A percentile compares a stretch with the other conserved stretches of the same genome.
These are phyloP conservation scores for Mechanitis messenoides DNA, from an alignment of 2,888 invertebrate species.

Conservation along the genomic window DNA sequence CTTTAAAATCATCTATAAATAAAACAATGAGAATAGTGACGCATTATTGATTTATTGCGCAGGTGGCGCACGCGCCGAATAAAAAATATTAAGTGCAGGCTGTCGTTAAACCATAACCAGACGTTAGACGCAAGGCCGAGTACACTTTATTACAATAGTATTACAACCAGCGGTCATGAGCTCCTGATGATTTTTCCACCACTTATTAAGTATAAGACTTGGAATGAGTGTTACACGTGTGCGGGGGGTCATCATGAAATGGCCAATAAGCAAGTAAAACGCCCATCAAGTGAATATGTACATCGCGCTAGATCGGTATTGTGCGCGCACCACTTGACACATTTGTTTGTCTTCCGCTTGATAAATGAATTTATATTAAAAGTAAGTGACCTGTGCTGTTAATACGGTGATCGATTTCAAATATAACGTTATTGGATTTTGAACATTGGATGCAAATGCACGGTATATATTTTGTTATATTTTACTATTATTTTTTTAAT, in stretches of 20 bases:
- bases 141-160: slow-evolving; percentile 15
- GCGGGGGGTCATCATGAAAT: slow-evolving; percentile 40
- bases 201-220: slow-evolving; percentile 3
- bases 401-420: neutral
- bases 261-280: slow-evolving; percentile 51
- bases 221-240: slow-evolving; percentile 23
- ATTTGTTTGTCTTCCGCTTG: slow-evolving; percentile 26
- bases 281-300: slow-evolving; percentile 42
- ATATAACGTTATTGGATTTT: slow-evolving; percentile 7
- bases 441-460: slow-evolving; percentile 6
- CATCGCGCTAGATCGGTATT: slow-evolving; percentile 54
- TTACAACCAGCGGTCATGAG: slow-evolving; percentile 8
- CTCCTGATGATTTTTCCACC: slow-evolving; percentile 5
- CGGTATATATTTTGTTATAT: slow-evolving; percentile 1
- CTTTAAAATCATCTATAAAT: too few species aligned
- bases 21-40: too few species aligned
- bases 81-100: slow-evolving; percentile 20
- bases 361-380: slow-evolving; percentile 12
- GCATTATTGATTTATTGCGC: neutral
- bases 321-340: slow-evolving; percentile 49
- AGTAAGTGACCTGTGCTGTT: slow-evolving; percentile 13
- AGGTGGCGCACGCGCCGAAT: slow-evolving; percentile 14
- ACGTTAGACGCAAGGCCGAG: slow-evolving; percentile 14
- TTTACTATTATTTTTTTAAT: neutral
- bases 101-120: slow-evolving; percentile 19